Evolutionary conservation across 1,140 invertebrate species (phyloP).

Genomic region (Musca domestica): DNA sequence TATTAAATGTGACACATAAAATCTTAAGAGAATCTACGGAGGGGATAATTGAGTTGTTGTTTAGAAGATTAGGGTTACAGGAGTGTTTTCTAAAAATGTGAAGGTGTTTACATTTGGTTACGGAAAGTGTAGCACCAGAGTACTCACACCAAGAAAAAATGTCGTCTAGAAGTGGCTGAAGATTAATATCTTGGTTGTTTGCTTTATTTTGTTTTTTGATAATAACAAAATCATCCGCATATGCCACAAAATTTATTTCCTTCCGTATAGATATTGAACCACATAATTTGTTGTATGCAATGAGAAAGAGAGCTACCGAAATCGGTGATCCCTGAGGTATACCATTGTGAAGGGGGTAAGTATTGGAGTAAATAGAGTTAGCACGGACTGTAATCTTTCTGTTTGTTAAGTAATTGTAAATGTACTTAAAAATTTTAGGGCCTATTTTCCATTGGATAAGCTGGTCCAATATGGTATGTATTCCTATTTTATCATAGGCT

Average conservation of each 20-base stretch:
- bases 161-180: slow-evolving; percentile 19
- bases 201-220: slow-evolving; percentile 19
- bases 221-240: slow-evolving; percentile 28
- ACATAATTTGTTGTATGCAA: slow-evolving; percentile 16
- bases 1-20: slow-evolving; percentile 26
- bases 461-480: slow-evolving; percentile 23
- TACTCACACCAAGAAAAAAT: slow-evolving; percentile 26
- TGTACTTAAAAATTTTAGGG: slow-evolving; percentile 18
- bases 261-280: slow-evolving; percentile 4
- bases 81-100: slow-evolving; percentile 26
- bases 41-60: slow-evolving; percentile 23
- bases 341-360: neutral
- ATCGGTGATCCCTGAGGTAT: slow-evolving; percentile 10
- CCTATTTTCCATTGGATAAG: slow-evolving; percentile 24
- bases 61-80: slow-evolving; percentile 13
- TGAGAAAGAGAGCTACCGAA: slow-evolving; percentile 17
- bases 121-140: slow-evolving; percentile 7
- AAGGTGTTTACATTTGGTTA: slow-evolving; percentile 25
- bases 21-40: slow-evolving; percentile 15
- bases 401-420: slow-evolving; percentile 26
- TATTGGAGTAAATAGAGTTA: neutral
- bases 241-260: slow-evolving; percentile 16
- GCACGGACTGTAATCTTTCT: slow-evolving; percentile 25
- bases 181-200: slow-evolving; percentile 25
- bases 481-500: slow-evolving; percentile 26